Conservation (phyloP, 2,888 invertebrate species). For the Agrypnus murinus region DNA sequence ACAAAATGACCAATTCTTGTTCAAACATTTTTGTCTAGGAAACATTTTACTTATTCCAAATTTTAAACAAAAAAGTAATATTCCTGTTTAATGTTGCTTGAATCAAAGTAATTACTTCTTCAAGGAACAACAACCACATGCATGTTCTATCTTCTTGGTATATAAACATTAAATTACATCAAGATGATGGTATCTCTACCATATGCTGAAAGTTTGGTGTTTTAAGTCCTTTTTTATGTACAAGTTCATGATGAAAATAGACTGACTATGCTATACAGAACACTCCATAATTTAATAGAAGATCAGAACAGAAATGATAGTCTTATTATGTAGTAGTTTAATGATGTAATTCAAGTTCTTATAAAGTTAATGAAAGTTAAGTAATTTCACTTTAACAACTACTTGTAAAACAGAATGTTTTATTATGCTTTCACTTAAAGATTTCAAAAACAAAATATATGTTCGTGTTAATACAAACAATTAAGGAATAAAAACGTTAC, state of each 20-base stretch:
- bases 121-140: not conserved
- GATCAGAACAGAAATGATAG: not conserved
- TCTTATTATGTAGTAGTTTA: not conserved
- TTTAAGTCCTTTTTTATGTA: conserved; percentile 10
- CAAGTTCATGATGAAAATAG: not conserved
- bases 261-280: conserved; percentile 6
- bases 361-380: conserved; percentile 16
- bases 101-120: too few species aligned
- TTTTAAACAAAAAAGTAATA: too few species aligned
- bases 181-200: conserved; percentile 15
- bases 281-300: conserved; percentile 8
- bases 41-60: too few species aligned
- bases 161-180: not conserved
- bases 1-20: too few species aligned
- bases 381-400: conserved; percentile 21
- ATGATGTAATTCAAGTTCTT: conserved; percentile 10
- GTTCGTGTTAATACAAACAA: not conserved
- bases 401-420: not conserved
- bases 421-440: conserved; percentile 8
- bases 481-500: not conserved
- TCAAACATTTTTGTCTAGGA: too few species aligned
- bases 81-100: too few species aligned
- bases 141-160: not conserved
- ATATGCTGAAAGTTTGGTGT: conserved; percentile 26
- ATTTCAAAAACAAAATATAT: conserved; percentile 1